These are phyloP conservation scores for Neuroscelio doddi DNA, from an alignment of 2,888 invertebrate species.

Conservation along the genomic window DNA sequence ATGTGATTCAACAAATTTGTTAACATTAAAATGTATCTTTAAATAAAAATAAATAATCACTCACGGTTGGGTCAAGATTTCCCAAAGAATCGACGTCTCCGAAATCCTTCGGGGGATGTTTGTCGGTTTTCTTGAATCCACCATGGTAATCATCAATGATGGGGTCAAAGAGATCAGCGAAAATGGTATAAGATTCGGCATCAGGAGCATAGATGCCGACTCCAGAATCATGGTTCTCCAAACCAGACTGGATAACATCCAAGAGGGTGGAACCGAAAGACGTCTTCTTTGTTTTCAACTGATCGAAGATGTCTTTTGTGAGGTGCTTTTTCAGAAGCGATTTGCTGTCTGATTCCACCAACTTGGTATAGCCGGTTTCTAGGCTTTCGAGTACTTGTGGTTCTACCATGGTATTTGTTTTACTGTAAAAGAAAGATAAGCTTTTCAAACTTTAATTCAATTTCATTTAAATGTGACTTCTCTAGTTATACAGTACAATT, in stretches of 20 bases:
- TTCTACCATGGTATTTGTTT: constrained; percentile 88
- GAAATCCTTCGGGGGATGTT: constrained; percentile 95
- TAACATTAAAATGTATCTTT: background rate
- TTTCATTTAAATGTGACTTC: no score
- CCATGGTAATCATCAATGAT: constrained; percentile 98
- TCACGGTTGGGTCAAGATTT: constrained; percentile 89
- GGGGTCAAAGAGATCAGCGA: constrained; percentile 95
- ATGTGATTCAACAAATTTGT: background rate
- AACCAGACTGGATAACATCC: constrained; percentile 96
- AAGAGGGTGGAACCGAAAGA: constrained; percentile 93
- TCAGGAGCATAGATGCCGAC: constrained; percentile 98
- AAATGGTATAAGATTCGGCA: constrained; percentile 94
- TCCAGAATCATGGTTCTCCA: constrained; percentile 96
- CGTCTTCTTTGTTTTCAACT: constrained; percentile 93
- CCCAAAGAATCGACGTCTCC: constrained; percentile 92
- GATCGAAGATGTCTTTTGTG: constrained; percentile 92
- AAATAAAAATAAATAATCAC: constrained; percentile 32
- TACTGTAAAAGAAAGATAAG: constrained; percentile 74
- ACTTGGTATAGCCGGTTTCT: constrained; percentile 92
- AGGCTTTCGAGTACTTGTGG: constrained; percentile 92
- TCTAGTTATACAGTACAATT: no score
- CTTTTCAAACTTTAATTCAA: background rate
- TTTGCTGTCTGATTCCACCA: constrained; percentile 91
- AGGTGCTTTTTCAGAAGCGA: constrained; percentile 97
- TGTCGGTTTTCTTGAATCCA: constrained; percentile 95